Evolutionary conservation across 2,888 invertebrate genomes (phyloP).

Genomic region (Platypus cylindrus): DNA sequence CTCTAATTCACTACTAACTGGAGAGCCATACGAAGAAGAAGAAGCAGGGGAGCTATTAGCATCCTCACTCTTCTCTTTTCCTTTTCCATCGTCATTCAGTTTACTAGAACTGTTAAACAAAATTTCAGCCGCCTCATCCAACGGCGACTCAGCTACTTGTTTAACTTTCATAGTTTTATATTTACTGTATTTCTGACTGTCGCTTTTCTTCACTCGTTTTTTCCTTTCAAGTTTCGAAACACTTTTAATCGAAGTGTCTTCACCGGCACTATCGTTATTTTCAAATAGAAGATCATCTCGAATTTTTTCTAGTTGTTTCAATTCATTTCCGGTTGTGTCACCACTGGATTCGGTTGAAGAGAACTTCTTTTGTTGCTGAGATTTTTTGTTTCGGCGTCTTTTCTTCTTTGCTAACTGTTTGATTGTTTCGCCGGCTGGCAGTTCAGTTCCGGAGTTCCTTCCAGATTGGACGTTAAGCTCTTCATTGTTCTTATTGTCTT

Average conservation of each 20-base stretch:
- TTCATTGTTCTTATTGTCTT: no score
- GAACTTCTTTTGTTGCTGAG: conserved; percentile 17
- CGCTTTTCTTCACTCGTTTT: conserved; percentile 16
- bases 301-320: conserved; percentile 5
- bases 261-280: conserved; percentile 1
- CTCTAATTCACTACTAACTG: not conserved
- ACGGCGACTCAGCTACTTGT: conserved; percentile 9
- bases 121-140: conserved; percentile 12
- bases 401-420: no score
- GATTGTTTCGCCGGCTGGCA: no score
- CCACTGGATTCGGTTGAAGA: conserved; percentile 24
- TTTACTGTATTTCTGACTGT: conserved; percentile 18
- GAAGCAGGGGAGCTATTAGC: not conserved
- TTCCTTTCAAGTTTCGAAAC: conserved; percentile 16
- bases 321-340: conserved; percentile 16
- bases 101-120: conserved; percentile 1
- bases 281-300: conserved; percentile 2
- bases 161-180: conserved; percentile 15
- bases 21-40: not conserved
- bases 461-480: no score
- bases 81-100: not conserved
- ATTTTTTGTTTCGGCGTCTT: conserved; percentile 18
- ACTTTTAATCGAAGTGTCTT: not conserved
- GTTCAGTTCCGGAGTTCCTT: no score
- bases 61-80: not conserved